Conservation (phyloP, 1,140 invertebrate species). For the Gonioctena quinquepunctata region DNA sequence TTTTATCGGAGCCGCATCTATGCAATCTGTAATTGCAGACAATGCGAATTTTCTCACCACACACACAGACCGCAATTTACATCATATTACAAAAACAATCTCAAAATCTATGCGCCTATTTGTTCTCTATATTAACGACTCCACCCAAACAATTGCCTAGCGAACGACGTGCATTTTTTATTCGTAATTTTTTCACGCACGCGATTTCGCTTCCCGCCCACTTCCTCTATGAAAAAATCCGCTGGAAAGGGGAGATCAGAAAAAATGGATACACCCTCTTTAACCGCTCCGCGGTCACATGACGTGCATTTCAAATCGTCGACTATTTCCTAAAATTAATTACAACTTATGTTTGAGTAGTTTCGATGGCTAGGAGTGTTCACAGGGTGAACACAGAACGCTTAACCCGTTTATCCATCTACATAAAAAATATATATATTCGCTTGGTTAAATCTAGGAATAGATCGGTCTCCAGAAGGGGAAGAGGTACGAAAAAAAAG, state of each 20-base stretch:
- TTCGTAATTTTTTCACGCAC: slow-evolving; percentile 30
- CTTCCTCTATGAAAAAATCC: slow-evolving; percentile 24
- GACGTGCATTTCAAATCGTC: slow-evolving; percentile 10
- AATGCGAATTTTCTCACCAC: slow-evolving; percentile 20
- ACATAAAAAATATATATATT: too few species aligned
- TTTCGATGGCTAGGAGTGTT: not conserved
- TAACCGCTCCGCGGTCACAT: slow-evolving; percentile 22
- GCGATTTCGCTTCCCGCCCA: slow-evolving; percentile 26
- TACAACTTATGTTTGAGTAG: not conserved
- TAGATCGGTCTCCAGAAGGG: too few species aligned
- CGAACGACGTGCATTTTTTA: slow-evolving; percentile 25
- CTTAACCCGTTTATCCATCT: too few species aligned
- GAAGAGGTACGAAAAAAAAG: too few species aligned
- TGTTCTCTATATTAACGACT: slow-evolving; percentile 19
- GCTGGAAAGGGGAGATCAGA: slow-evolving; percentile 6
- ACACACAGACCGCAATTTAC: slow-evolving; percentile 14
- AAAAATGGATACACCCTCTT: slow-evolving; percentile 24
- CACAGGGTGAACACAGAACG: too few species aligned
- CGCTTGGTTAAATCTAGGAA: too few species aligned
- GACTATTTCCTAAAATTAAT: slow-evolving; percentile 15
- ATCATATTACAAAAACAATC: slow-evolving; percentile 15
- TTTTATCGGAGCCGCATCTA: slow-evolving; percentile 14
- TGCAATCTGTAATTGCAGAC: slow-evolving; percentile 12
- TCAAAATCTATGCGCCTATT: slow-evolving; percentile 24
- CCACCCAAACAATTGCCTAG: slow-evolving; percentile 22